Evolutionary conservation across 2,797 vertebrate genomes (phyloP), one percentile per base, ranked within the genome.

Genomic region (Neosalanx taihuensis): DNA sequence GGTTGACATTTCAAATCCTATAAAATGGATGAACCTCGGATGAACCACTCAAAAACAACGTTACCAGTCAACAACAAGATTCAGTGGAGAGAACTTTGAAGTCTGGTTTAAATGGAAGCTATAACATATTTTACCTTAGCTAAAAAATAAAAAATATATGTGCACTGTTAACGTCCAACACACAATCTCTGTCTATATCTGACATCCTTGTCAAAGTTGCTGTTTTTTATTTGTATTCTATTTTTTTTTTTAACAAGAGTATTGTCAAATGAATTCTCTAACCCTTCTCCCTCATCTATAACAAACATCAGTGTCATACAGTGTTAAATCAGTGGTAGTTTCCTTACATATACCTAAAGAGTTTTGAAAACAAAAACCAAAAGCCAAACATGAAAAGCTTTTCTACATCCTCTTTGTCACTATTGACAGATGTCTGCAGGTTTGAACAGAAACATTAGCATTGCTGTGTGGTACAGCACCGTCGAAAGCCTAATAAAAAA

Each of bases 111-210:
- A 89, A 89, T 89, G 79, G 84, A 93, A 91, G 89, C 92, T 86
- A 89, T 88, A 89, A 91, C 89, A 88, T 81, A 81, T 87, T 87
- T 84, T 72, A 90, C 89, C 89, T 86, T 91, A 92, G 89, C 89
- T 69, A 88, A 91, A 88, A 80, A 86, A 90, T n/a, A n/a, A n/a
- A n/a, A n/a, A n/a, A n/a, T n/a, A n/a, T n/a, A 41, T 87, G 89
- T 88, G 90, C 87, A 89, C 90, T 90, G 83, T 85, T 84, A 90
- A 90, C 88, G 89, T 90, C 85, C 88, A 13, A 41, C 89, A 91
- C 89, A 89, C 88, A 83, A 88, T 87, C 87, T 85, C 82, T 87
- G 83, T 89, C 76, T 81, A 80, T 76, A 91, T 79, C 88, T 84
- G 85, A 88, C 87, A 85, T 87, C 88, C 88, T 88, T 87, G 37